Conservation (phyloP, 2,113 vertebrate species). For the Crotophaga sulcirostris region DNA sequence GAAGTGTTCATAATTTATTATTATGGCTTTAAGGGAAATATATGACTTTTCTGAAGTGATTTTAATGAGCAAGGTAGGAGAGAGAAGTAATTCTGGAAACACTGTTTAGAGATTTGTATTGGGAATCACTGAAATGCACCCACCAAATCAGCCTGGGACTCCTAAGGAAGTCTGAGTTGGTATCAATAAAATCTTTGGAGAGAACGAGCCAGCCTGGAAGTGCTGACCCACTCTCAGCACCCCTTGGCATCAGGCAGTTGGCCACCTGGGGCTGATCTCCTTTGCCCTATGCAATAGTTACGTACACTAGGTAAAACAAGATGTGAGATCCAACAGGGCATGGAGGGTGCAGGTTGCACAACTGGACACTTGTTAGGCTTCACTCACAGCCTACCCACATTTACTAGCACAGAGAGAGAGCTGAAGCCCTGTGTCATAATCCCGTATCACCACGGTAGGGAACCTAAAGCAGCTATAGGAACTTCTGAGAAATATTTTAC, state of each 20-base stretch:
- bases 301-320: not conserved
- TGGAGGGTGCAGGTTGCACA: not conserved
- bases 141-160: not conserved
- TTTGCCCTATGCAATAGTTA: not conserved
- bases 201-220: not conserved
- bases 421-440: not conserved
- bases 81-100: not conserved
- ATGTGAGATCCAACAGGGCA: not conserved
- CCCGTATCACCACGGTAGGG: not conserved
- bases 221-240: not conserved
- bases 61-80: not conserved
- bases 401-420: not conserved
- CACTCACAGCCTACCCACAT: rapidly evolving
- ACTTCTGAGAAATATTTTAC: not conserved
- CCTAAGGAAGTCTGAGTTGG: not conserved
- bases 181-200: not conserved
- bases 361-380: not conserved
- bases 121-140: not conserved
- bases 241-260: not conserved
- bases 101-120: not conserved
- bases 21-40: not conserved
- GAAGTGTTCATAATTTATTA: not conserved
- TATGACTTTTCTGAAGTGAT: not conserved
- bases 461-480: not conserved
- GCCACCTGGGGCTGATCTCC: not conserved